Conservation (phyloP, 2,797 vertebrate genomes). For the Acrossocheilus wenchowensis region DNA sequence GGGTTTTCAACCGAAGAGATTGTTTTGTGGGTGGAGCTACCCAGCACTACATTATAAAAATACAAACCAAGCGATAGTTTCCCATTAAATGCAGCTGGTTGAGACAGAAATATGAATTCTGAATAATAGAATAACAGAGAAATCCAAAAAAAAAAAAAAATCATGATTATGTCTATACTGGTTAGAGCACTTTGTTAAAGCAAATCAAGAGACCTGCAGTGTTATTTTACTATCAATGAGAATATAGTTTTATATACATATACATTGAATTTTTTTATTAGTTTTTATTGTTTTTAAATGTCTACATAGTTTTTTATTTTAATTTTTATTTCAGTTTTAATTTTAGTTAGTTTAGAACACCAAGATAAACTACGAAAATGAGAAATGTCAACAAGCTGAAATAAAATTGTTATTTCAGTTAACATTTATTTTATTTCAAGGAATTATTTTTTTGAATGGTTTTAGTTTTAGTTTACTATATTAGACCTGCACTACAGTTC, state of each 20-base stretch:
- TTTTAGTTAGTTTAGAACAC: not conserved
- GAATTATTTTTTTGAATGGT: not conserved
- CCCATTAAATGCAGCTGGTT: not conserved
- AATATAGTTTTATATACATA: too few relatives aligned
- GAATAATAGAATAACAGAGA: not conserved
- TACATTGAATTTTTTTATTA: too few relatives aligned
- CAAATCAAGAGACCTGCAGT: too few relatives aligned
- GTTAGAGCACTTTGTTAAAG: too few relatives aligned
- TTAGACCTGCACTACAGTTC: not conserved
- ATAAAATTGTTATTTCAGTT: too few relatives aligned
- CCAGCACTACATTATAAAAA: not conserved
- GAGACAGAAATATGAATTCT: not conserved
- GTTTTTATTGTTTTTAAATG: not conserved
- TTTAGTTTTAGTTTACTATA: not conserved
- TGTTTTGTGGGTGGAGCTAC: not conserved
- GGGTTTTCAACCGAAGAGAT: not conserved
- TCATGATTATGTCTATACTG: not conserved
- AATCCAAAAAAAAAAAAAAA: too few relatives aligned
- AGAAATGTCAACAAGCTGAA: not conserved
- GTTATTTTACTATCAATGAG: too few relatives aligned
- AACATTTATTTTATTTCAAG: too few relatives aligned
- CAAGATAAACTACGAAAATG: not conserved
- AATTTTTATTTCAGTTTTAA: not conserved
- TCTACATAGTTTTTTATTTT: too few relatives aligned
- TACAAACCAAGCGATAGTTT: not conserved